A percentile compares a stretch with the other conserved stretches of the same genome.
Conservation (phyloP, 2,113 vertebrate genomes). For the Anser cygnoides region DNA sequence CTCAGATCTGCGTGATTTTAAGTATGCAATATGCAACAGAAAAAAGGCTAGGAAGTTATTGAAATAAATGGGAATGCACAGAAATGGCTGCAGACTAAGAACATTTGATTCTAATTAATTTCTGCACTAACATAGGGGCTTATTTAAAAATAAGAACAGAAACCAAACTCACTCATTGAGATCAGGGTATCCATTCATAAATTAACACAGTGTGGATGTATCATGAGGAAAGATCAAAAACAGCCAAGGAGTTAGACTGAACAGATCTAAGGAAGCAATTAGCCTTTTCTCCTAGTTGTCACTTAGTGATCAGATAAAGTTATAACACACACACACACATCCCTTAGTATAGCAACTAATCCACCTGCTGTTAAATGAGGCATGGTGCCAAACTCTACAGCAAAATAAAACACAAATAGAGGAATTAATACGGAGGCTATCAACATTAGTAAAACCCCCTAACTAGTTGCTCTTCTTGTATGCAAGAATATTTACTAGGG, state of each 20-base stretch:
- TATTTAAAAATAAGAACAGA: background rate
- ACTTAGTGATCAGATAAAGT: background rate
- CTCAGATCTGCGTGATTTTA: background rate
- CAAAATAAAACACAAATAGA: background rate
- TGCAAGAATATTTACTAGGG: background rate
- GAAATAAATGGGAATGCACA: background rate
- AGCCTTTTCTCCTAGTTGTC: background rate
- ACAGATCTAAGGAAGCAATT: background rate
- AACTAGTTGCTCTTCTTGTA: background rate
- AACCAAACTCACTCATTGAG: background rate
- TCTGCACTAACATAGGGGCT: background rate
- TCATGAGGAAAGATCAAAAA: background rate
- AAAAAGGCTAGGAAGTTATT: background rate
- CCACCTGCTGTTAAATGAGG: background rate
- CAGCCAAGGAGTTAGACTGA: background rate
- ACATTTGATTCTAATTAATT: background rate
- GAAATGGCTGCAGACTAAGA: background rate
- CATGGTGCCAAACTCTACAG: background rate
- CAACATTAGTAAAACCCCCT: background rate
- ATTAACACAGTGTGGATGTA: background rate
- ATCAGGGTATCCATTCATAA: background rate
- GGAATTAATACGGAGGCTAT: background rate
- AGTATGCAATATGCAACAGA: background rate
- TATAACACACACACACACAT: too few species aligned
- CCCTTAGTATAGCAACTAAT: background rate